Percentiles rank a stretch among this genome's conserved stretches.
phyloP scores from a whole-genome alignment of 2,113 vertebrate genomes.

The Eclectus roratus region DNA sequence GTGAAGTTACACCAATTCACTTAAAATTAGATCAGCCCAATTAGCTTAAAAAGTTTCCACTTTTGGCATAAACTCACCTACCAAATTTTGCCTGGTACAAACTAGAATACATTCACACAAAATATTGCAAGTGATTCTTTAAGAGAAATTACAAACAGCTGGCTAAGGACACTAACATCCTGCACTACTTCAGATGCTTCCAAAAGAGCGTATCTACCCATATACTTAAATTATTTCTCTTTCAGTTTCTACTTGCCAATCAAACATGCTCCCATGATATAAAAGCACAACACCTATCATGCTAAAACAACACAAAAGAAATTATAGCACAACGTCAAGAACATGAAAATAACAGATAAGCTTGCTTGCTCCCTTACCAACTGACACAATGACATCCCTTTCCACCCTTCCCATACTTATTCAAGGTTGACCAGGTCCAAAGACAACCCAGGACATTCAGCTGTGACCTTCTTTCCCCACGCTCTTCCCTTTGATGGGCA shows the following conservation, averaged over 20 bases:
- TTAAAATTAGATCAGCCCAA: background rate
- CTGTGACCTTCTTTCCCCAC: background rate
- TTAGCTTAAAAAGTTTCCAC: background rate
- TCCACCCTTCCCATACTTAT: background rate
- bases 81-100: background rate
- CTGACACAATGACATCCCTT: background rate
- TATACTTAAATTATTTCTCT: background rate
- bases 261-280: background rate
- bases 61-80: background rate
- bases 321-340: background rate
- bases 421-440: background rate
- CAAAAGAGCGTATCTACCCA: background rate
- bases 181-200: background rate
- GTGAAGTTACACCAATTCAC: background rate
- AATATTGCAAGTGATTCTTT: background rate
- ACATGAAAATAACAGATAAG: background rate
- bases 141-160: background rate
- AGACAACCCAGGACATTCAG: background rate
- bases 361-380: background rate
- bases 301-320: background rate
- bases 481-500: background rate
- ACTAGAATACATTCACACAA: background rate
- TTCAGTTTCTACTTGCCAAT: background rate
- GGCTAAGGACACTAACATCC: background rate
- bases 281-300: background rate